Conservation (phyloP, 2,113 vertebrate species). For the Phainopepla nitens region DNA sequence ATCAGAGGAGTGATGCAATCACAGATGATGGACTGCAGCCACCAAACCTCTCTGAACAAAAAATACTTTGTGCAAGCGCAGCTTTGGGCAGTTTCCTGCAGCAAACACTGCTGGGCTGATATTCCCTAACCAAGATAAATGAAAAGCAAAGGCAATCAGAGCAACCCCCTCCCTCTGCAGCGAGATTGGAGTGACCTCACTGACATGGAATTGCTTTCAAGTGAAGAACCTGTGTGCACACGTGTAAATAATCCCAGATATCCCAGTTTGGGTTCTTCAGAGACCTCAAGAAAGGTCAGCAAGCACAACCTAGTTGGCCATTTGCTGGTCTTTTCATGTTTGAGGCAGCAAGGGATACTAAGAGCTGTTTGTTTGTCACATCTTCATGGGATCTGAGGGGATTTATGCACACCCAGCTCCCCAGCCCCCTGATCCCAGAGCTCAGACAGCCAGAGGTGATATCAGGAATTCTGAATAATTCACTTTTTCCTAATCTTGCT, state of each 20-base stretch:
- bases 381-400: neutral
- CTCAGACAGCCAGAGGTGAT: accelerated
- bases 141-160: neutral
- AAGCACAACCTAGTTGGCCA: neutral
- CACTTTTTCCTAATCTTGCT: neutral
- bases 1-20: neutral
- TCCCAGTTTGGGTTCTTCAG: neutral
- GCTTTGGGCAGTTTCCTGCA: neutral
- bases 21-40: neutral
- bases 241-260: neutral
- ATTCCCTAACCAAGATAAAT: neutral
- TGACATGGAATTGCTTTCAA: neutral
- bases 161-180: neutral
- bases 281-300: neutral
- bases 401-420: neutral
- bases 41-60: neutral
- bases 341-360: neutral
- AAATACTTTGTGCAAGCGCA: neutral
- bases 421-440: neutral
- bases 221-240: neutral
- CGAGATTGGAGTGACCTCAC: neutral
- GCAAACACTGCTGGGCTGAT: neutral
- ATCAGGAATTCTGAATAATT: neutral
- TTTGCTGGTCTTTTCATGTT: neutral
- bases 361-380: neutral